Evolutionary conservation across 2,888 invertebrate species (phyloP).

Genomic region (Drosophila subsilvestris): DNA sequence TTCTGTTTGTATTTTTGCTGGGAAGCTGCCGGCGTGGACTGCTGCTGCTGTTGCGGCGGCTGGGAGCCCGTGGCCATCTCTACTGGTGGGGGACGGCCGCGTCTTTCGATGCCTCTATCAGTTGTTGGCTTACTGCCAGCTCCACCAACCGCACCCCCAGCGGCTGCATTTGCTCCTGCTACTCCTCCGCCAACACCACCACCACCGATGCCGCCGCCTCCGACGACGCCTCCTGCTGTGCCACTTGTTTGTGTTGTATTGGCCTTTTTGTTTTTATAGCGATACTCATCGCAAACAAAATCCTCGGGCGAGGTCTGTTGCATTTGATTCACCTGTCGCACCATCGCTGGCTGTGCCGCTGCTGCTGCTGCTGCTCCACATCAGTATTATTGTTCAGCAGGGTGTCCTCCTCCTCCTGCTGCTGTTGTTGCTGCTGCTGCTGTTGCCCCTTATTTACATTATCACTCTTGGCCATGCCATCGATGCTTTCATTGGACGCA

Average conservation of each 20-base stretch:
- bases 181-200: constrained; percentile 60
- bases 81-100: constrained; percentile 81
- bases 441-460: constrained; percentile 83
- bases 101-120: constrained; percentile 81
- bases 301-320: constrained; percentile 84
- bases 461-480: constrained; percentile 82
- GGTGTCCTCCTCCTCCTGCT: constrained; percentile 74
- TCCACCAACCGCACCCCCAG: constrained; percentile 49
- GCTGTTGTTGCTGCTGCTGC: constrained; percentile 51
- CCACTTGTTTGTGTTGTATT: constrained; percentile 74
- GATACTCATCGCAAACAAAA: constrained; percentile 82
- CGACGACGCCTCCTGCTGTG: constrained; percentile 58
- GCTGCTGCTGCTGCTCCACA: constrained; percentile 69
- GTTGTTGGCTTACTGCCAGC: constrained; percentile 77
- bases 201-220: constrained; percentile 59
- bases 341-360: constrained; percentile 56
- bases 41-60: constrained; percentile 56
- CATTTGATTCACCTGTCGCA: constrained; percentile 83
- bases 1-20: constrained; percentile 82
- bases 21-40: constrained; percentile 46
- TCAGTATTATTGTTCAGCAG: constrained; percentile 82
- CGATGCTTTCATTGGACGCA: constrained; percentile 51
- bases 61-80: constrained; percentile 75
- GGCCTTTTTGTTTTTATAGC: constrained; percentile 74
- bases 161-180: constrained; percentile 53